phyloP scores from a whole-genome alignment of 1,140 invertebrate species.

The Drosophila novamexicana region DNA sequence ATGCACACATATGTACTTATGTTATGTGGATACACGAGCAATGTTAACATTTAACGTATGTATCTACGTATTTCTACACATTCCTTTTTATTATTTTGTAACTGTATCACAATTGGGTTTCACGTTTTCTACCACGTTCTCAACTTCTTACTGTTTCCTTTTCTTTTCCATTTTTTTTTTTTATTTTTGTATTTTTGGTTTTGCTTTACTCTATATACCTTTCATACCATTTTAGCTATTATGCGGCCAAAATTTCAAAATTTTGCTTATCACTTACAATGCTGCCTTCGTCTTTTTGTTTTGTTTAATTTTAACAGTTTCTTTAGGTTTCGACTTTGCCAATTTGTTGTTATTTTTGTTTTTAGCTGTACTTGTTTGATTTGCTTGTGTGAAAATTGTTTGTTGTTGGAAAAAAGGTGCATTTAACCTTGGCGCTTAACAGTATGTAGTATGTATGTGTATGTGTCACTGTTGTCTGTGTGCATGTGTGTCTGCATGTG shows the following conservation, averaged over 20 bases:
- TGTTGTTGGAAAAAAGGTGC: constrained; percentile 45
- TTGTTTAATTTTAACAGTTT: constrained; percentile 4
- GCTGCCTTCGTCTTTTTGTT: constrained; percentile 46
- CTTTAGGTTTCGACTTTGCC: constrained; percentile 19
- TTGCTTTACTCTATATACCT: not conserved
- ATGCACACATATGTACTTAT: constrained; percentile 9
- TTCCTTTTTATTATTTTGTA: constrained; percentile 43
- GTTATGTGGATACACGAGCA: constrained; percentile 35
- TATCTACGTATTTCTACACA: constrained; percentile 53
- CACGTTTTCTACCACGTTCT: constrained; percentile 23
- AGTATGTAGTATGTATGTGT: constrained; percentile 47
- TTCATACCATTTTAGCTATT: constrained; percentile 35
- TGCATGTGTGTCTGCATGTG: constrained; percentile 17
- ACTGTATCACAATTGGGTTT: constrained; percentile 51
- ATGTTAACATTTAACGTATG: constrained; percentile 53
- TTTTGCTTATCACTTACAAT: constrained; percentile 62
- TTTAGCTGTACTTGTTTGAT: constrained; percentile 10
- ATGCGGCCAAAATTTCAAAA: constrained; percentile 35
- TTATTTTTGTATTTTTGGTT: constrained; percentile 5
- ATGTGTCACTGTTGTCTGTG: too few species aligned
- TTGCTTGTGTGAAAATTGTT: constrained; percentile 24
- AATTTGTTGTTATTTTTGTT: constrained; percentile 8
- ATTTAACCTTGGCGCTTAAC: constrained; percentile 67
- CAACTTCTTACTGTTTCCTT: not conserved
- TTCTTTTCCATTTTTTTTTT: constrained; percentile 1